A percentile compares a stretch with the other conserved stretches of the same genome.
phyloP scores from a whole-genome alignment of 2,888 invertebrate species.

The Dasypolia templi region DNA sequence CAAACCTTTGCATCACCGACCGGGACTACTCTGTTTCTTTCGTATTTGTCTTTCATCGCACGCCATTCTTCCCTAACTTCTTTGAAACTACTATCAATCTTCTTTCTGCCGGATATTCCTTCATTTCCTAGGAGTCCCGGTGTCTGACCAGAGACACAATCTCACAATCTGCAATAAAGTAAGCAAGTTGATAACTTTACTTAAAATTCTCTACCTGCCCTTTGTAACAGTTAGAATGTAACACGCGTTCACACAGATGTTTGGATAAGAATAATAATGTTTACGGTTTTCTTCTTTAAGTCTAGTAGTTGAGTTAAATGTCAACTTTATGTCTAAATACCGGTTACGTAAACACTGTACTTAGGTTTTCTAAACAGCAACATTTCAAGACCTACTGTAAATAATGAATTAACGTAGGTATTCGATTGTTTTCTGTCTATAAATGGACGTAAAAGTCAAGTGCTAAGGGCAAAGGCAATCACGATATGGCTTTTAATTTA shows the following conservation, averaged over 20 bases:
- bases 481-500: slow-evolving; percentile 33
- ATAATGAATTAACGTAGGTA: neutral
- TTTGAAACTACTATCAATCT: neutral
- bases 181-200: slow-evolving; percentile 2
- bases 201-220: slow-evolving; percentile 43
- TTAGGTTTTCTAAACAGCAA: slow-evolving; percentile 15
- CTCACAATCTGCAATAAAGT: slow-evolving; percentile 35
- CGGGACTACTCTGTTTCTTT: neutral
- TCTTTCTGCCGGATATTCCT: neutral
- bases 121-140: slow-evolving; percentile 2
- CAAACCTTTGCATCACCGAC: neutral
- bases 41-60: neutral
- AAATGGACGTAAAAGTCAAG: slow-evolving; percentile 32
- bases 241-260: slow-evolving; percentile 50
- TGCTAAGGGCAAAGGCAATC: slow-evolving; percentile 32
- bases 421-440: slow-evolving; percentile 40
- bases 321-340: slow-evolving; percentile 42
- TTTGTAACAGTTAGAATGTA: slow-evolving; percentile 57
- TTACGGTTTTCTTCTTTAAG: slow-evolving; percentile 62
- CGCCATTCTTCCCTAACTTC: neutral
- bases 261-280: slow-evolving; percentile 57
- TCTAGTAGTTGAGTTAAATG: slow-evolving; percentile 46
- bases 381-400: neutral
- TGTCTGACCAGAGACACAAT: slow-evolving; percentile 34
- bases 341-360: slow-evolving; percentile 34